Evolutionary conservation across 2,797 vertebrate genomes (phyloP), one percentile per base, ranked within the genome.

Genomic region (Coreius guichenoti): DNA sequence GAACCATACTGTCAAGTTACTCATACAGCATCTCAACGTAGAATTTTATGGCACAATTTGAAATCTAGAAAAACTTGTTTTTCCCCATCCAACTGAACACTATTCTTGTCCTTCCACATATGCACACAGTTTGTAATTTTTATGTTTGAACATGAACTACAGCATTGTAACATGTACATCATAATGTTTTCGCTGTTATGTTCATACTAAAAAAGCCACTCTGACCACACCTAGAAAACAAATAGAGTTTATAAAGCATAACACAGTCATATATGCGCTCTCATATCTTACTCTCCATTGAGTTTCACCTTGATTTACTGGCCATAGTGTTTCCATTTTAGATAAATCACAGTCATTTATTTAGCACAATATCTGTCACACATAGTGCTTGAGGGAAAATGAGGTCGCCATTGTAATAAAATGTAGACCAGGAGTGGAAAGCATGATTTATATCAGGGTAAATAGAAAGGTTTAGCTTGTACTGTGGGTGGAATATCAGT

Each of bases 301-400:
- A 80, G 74, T 75, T 87, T 17, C 39, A 54, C 56, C 43, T 33
- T 77, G 78, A 76, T 89, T 90, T 63, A 51, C 17, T 65, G 5
- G 33, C 58, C 65, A 33, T 45, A 69, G n/a, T 67, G 81, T 78
- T 78, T 73, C 29, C 74, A 56, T 12, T 81, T 81, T 13, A 76
- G 49, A 85, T 87, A 14, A 84, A 82, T 78, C 61, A 61, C 54
- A 54, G 58, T 33, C 26, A 54, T 88, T 75, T 84, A 77, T 89
- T 81, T 79, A 72, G 72, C 68, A 87, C 85, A 87, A 88, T 81
- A 69, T 73, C 76, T 88, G 90, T 90, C 79, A 87, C 26, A 88
- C 77, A 84, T 47, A 76, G n/a, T 58, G 86, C 19, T 82, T 31
- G 54, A 86, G 61, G 72, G 84, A 76, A 87, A 85, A 69, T 82